A percentile compares a stretch with the other conserved stretches of the same genome.
Conservation (phyloP, 2,113 vertebrate species). For the Perca fluviatilis region DNA sequence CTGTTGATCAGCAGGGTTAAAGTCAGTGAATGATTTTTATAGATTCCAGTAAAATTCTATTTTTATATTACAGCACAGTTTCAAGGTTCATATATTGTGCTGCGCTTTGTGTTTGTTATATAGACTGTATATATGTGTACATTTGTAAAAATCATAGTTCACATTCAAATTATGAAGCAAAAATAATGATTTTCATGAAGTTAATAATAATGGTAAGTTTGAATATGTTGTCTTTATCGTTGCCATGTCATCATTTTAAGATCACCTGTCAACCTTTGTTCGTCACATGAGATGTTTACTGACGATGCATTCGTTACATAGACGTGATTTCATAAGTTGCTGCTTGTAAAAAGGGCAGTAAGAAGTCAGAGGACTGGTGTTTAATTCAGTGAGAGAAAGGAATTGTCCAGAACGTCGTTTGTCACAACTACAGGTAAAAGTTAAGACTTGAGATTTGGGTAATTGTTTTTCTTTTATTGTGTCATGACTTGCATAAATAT, state of each 20-base stretch:
- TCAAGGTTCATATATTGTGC: conserved; percentile 1
- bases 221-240: not conserved
- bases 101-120: not conserved
- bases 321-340: conserved; percentile 44
- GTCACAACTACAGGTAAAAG: conserved; percentile 35
- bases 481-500: not conserved
- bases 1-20: not conserved
- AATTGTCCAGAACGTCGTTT: not conserved
- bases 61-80: not conserved
- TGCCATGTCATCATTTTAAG: not conserved
- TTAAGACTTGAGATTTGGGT: not conserved
- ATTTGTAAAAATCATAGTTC: too few species aligned
- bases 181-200: not conserved
- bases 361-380: not conserved
- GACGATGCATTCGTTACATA: conserved; percentile 3
- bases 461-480: not conserved
- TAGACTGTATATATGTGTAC: not conserved
- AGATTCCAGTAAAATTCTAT: not conserved
- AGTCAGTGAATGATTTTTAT: not conserved
- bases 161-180: not conserved
- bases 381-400: conserved; percentile 9
- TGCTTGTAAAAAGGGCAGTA: conserved; percentile 17
- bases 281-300: conserved; percentile 48
- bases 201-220: not conserved
- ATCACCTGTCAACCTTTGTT: conserved; percentile 40